Percentiles rank a stretch among this genome's conserved stretches.
Conservation (phyloP, 2,888 invertebrate genomes). For the Ectemnius lituratus region DNA sequence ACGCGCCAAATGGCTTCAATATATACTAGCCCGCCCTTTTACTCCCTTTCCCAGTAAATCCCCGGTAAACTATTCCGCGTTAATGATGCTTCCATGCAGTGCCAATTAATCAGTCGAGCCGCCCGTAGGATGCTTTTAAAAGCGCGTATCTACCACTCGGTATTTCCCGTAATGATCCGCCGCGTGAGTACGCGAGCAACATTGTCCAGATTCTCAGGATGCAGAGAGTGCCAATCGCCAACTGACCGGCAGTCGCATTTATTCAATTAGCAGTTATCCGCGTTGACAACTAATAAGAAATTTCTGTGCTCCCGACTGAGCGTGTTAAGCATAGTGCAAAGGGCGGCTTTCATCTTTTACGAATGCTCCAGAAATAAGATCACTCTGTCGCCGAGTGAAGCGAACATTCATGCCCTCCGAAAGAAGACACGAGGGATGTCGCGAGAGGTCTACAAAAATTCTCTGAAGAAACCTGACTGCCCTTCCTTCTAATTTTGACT, state of each 20-base stretch:
- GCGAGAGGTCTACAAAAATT: conserved; percentile 15
- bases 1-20: not conserved
- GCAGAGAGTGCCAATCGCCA: too few species aligned
- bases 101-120: conserved; percentile 7
- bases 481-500: conserved; percentile 8
- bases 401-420: conserved; percentile 9
- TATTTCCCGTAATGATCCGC: conserved; percentile 3
- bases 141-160: not conserved
- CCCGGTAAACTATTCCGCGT: conserved; percentile 5
- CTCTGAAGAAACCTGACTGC: conserved; percentile 15
- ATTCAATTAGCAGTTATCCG: conserved; percentile 18
- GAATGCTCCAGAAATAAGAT: not conserved
- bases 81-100: conserved; percentile 8
- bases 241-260: not conserved
- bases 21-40: not conserved
- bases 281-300: not conserved
- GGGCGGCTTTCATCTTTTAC: not conserved
- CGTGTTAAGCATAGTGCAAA: not conserved
- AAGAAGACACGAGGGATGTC: conserved; percentile 4
- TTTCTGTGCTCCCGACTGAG: not conserved
- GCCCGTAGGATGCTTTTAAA: conserved; percentile 1
- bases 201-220: too few species aligned
- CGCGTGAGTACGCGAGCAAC: too few species aligned
- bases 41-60: not conserved
- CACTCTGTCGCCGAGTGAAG: conserved; percentile 10